Conservation (phyloP, 2,888 invertebrate species). For the Tetrapedia diversipes region DNA sequence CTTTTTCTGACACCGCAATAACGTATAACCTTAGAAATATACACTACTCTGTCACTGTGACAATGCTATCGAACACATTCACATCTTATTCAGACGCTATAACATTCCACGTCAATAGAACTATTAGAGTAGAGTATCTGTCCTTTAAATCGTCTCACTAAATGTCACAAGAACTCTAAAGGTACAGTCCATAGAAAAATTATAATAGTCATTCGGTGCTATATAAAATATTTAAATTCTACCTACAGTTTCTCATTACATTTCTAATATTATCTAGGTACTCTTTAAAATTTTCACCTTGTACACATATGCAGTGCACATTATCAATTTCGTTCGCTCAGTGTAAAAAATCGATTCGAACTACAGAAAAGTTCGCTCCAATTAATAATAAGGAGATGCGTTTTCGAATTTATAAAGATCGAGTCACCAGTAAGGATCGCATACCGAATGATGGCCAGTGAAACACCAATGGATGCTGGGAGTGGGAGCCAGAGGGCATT, state of each 20-base stretch:
- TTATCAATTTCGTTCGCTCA: slow-evolving; percentile 17
- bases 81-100: no score
- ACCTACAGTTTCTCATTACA: no score
- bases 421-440: slow-evolving; percentile 27
- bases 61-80: neutral
- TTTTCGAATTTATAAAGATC: slow-evolving; percentile 46
- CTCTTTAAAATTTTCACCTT: no score
- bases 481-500: slow-evolving; percentile 62
- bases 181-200: no score
- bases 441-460: slow-evolving; percentile 24
- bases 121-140: neutral
- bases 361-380: neutral
- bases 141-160: no score
- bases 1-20: neutral
- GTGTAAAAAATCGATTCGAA: slow-evolving; percentile 36
- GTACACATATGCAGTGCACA: no score
- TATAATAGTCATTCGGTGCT: no score
- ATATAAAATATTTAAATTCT: no score
- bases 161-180: no score
- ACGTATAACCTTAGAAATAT: neutral
- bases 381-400: slow-evolving; percentile 34
- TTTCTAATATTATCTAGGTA: no score
- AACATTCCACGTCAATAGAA: neutral
- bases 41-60: neutral
- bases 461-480: slow-evolving; percentile 39